Percentiles rank a stretch among this genome's conserved stretches.
Conservation (phyloP, 2,113 vertebrate genomes). For the Pomatostomus ruficeps region DNA sequence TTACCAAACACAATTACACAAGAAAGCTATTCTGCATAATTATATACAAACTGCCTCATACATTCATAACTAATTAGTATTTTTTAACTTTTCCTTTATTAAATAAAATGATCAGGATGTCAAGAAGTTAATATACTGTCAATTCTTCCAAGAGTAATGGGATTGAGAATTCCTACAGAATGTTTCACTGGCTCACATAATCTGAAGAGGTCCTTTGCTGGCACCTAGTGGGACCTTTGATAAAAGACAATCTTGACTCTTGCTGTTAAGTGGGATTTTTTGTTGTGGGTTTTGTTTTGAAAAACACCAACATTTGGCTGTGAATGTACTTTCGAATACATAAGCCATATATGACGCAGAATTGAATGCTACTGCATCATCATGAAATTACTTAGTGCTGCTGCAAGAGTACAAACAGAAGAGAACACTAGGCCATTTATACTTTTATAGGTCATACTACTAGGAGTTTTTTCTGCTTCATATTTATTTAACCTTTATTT, state of each 20-base stretch:
- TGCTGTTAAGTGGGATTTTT: not conserved
- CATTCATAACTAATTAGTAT: not conserved
- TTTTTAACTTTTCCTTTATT: not conserved
- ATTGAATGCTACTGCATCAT: not conserved
- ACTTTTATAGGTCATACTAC: constrained; percentile 52
- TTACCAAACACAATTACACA: not conserved
- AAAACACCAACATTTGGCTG: not conserved
- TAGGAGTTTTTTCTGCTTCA: constrained; percentile 44
- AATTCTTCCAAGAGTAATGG: not conserved
- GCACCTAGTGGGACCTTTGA: constrained; percentile 59
- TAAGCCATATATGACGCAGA: not conserved
- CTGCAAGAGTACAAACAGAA: constrained; percentile 49
- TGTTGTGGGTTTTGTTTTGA: not conserved
- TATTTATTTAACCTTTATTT: constrained; percentile 78
- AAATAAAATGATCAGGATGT: not conserved
- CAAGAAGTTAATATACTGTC: not conserved
- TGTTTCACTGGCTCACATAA: not conserved
- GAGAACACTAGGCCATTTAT: constrained; percentile 70
- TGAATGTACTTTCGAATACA: constrained; percentile 27
- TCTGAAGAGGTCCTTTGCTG: constrained; percentile 64
- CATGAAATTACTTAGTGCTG: constrained; percentile 22
- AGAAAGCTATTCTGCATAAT: not conserved
- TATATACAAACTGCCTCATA: not conserved
- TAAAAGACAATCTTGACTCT: constrained; percentile 10
- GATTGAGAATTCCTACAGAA: not conserved